Evolutionary conservation across 2,113 vertebrate genomes (phyloP).

Genomic region (Eidolon helvum): DNA sequence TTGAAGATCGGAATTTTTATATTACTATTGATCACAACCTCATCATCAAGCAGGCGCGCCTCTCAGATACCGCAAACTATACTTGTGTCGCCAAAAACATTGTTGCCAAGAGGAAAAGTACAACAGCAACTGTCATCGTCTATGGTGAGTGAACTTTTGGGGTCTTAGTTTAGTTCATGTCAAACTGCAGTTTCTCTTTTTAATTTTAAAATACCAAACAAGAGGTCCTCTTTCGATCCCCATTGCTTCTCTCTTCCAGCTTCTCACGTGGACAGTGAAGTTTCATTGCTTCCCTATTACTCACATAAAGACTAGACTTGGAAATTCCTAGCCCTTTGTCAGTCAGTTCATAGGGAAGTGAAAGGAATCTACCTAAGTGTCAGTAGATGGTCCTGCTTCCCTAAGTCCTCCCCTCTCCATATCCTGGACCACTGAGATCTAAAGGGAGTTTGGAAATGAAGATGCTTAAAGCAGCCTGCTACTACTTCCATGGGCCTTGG

Average conservation of each 20-base stretch:
- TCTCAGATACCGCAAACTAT: conserved; percentile 96
- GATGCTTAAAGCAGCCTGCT: not conserved
- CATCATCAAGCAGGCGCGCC: conserved; percentile 97
- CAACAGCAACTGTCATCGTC: conserved; percentile 94
- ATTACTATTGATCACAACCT: conserved; percentile 98
- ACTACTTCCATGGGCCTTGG: not conserved
- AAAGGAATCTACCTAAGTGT: not conserved
- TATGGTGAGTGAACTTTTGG: conserved; percentile 86
- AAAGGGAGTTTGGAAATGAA: not conserved
- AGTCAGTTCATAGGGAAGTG: not conserved
- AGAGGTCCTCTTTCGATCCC: not conserved
- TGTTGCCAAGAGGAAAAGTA: conserved; percentile 94
- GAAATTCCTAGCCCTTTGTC: not conserved
- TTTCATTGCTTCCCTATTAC: not conserved
- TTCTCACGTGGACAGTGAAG: not conserved
- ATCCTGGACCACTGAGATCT: rapidly evolving
- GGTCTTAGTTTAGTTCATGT: rapidly evolving
- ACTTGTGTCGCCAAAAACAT: conserved; percentile 98
- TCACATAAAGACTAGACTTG: not conserved
- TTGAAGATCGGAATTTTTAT: conserved; percentile 96
- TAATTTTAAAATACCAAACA: not conserved
- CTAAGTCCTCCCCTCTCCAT: not conserved
- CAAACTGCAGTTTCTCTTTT: not conserved
- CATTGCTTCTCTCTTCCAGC: not conserved
- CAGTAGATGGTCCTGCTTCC: not conserved